Conservation (phyloP, 1,140 invertebrate genomes). For the Macrotrachela quadricornifera region DNA sequence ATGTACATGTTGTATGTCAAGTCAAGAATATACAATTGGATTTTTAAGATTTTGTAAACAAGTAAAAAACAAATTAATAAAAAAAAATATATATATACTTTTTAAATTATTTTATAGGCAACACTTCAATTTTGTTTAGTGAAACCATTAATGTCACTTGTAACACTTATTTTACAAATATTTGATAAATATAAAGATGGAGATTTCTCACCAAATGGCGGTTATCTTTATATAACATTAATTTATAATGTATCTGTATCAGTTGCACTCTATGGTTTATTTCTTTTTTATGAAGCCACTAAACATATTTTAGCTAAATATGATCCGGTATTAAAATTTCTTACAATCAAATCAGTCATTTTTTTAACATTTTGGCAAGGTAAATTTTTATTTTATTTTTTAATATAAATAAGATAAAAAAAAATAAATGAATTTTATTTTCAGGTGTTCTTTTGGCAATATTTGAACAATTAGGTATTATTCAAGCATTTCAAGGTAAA, state of each 20-base stretch:
- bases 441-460: constrained; percentile 61
- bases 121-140: constrained; percentile 95
- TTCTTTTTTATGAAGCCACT: constrained; percentile 94
- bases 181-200: constrained; percentile 68
- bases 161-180: constrained; percentile 82
- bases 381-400: constrained; percentile 24
- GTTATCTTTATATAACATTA: constrained; percentile 90
- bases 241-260: constrained; percentile 96
- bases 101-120: constrained; percentile 34
- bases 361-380: constrained; percentile 99
- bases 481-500: constrained; percentile 58
- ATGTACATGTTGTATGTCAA: constrained; percentile 82
- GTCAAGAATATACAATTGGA: constrained; percentile 85
- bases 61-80: constrained; percentile 1
- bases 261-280: constrained; percentile 81
- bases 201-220: constrained; percentile 48
- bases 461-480: constrained; percentile 78
- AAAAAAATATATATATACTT: not conserved
- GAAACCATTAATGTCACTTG: constrained; percentile 89
- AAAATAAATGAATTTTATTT: no score
- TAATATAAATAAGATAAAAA: no score
- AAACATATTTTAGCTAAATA: constrained; percentile 80
- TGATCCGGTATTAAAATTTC: constrained; percentile 94
- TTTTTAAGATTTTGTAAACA: constrained; percentile 98
- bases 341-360: constrained; percentile 95